Evolutionary conservation across 2,113 vertebrate species (phyloP), one percentile per base, ranked within the genome.

Genomic region (Cyanoliseus patagonus): DNA sequence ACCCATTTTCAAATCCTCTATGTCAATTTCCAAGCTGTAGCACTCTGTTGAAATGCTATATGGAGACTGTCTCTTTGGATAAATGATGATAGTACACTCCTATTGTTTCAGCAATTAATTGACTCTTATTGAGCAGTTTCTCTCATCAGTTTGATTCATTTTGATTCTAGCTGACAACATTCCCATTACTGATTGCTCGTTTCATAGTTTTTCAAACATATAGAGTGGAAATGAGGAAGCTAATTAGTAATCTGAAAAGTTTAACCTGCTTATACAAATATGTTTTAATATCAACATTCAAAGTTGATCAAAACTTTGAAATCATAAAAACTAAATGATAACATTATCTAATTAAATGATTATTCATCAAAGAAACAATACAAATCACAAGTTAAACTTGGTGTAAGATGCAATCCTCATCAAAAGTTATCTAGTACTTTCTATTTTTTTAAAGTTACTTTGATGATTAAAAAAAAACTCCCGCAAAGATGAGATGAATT

Each of bases 41-140:
- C 70, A 10, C 70, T 84, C n/a, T 78, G 86, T 92, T 97, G 92
- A 95, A 96, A 94, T 97, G 92, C 83, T 94, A 44, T 94, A 90
- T 92, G 44, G 93, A 98, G 95, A 91, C 78, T 97, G 96, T 98
- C 97, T 97, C 92, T 90, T 70, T 5, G 66, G 37, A 79, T 98
- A 97, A 98, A 98, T 98, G 95, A 98, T 97, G 95, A 94, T 86
- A 93, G 92, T 47, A 95, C 86, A n/a, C 35, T 95, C 96, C 94
- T 96, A 98, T 98, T 97, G 95, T 98, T 98, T 98, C 92, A 98
- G 75, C 98, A 98, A 98, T 98, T 97, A 98, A 96, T 97, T 97
- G 95, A 94, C 62, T 94, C 79, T 90, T 98, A 98, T 98, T 97
- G 98, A 98, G 95, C 90, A 96, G 95, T 96, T 98, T 92, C 91